Base-by-base conservation (phyloP, 2,888 invertebrate species). In the Magallana nippona region DNA sequence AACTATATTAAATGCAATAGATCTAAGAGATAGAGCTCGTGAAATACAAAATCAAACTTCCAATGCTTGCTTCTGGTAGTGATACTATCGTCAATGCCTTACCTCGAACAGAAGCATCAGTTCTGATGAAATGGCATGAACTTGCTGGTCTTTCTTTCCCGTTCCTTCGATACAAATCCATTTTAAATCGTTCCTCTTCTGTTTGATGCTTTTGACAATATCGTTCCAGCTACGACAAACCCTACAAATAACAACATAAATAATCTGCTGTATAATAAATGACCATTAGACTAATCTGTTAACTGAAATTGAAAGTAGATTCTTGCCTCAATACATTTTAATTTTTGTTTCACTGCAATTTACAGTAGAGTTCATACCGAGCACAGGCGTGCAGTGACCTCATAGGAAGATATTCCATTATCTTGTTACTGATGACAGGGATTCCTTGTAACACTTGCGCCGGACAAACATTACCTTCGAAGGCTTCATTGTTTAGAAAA, bases 191-290 rank as follows among this genome's bases (percentile, higher is more conserved):
- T 57, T 78, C 13, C 85, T 62, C 17, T 19, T 81, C 57, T 79
- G 79, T 62, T 85, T 85, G n/a, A 83, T 79, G 11, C 22, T 57
- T 63, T 56, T 60, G 15, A 57, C 82, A 77, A 79, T 63, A 22
- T 77, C 80, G 83, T 83, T 83, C 85, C 85, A 85, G 17, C 58
- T 55, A 56, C 56, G 78, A 77, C 85, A 85, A 1, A 85, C 85
- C 32, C 85, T 85, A 58, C 55, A 83, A n/a, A 82, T 44, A 44
- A 77, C 10, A 78, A 1, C 44, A 19, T 19, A 15, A 79, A 5
- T 79, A 11, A 60, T 60, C 8, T 8, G 60, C 8, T 11, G 8
- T 1, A 1, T n/a, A 8, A 8, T 5, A 0, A 44, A 44, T 44
- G 44, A 44, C 8, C 8, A 44, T 44, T 5, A n/a, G n/a, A n/a